A percentile compares a stretch with the other conserved stretches of the same genome.
These are phyloP conservation scores for Polydesmus complanatus DNA, from an alignment of 2,888 invertebrate species.

Conservation along the genomic window DNA sequence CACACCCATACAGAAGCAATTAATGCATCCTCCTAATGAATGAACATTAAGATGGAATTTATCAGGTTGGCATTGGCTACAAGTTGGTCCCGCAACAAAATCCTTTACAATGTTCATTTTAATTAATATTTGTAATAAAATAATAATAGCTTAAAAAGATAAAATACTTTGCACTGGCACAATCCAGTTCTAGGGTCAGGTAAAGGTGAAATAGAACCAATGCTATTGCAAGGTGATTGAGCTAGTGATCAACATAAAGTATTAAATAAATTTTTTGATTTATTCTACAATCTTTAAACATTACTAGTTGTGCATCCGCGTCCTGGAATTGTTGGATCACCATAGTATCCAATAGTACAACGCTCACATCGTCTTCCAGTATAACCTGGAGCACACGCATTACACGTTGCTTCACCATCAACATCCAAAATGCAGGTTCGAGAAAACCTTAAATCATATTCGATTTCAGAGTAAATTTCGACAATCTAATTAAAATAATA, in stretches of 20 bases:
- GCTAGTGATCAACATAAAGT: constrained; percentile 22
- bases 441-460: constrained; percentile 48
- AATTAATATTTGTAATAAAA: not conserved
- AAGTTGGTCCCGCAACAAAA: constrained; percentile 62
- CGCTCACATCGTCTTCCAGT: constrained; percentile 58
- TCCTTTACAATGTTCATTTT: constrained; percentile 32
- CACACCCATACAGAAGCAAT: constrained; percentile 92
- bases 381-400: constrained; percentile 61
- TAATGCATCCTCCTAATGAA: constrained; percentile 75
- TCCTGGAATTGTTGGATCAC: constrained; percentile 61
- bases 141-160: not conserved
- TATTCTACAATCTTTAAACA: constrained; percentile 4
- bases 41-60: constrained; percentile 67
- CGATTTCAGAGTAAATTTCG: constrained; percentile 10
- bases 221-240: constrained; percentile 48
- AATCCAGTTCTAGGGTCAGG: constrained; percentile 41
- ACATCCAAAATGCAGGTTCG: constrained; percentile 58
- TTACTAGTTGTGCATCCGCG: constrained; percentile 50
- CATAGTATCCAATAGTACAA: constrained; percentile 64
- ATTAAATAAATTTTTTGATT: not conserved
- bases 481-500: constrained; percentile 3
- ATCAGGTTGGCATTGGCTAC: constrained; percentile 70
- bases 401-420: constrained; percentile 60
- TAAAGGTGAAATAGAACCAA: constrained; percentile 48
- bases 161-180: constrained; percentile 58